A percentile compares a stretch with the other conserved stretches of the same genome.
Conservation (phyloP, 1,140 invertebrate genomes). For the Neuroterus valhalla region DNA sequence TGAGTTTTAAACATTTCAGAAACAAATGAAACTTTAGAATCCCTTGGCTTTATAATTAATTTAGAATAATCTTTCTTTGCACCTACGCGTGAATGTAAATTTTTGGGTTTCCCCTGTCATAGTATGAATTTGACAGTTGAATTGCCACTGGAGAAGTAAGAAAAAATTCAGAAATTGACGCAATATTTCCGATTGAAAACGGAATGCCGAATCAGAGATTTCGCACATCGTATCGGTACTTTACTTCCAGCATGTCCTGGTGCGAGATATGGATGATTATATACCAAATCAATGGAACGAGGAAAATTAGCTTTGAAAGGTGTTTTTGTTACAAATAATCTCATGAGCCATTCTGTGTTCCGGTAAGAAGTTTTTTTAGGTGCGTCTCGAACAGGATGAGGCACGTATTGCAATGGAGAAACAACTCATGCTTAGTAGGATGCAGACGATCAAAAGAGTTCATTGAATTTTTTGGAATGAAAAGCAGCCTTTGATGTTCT, state of each 20-base stretch:
- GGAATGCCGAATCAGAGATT: neutral
- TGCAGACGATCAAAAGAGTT: slow-evolving; percentile 36
- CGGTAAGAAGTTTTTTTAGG: slow-evolving; percentile 50
- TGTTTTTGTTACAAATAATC: neutral
- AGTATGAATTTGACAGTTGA: neutral
- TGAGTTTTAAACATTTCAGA: no score
- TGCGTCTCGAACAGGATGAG: slow-evolving; percentile 52
- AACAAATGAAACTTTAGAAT: no score
- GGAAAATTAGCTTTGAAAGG: neutral
- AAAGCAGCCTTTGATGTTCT: neutral
- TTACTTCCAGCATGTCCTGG: slow-evolving; percentile 1
- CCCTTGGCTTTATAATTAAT: no score
- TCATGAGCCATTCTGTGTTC: slow-evolving; percentile 28
- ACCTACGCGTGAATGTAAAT: neutral
- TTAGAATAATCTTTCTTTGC: neutral
- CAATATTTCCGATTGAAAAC: neutral
- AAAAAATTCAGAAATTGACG: neutral
- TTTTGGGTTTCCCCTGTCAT: neutral
- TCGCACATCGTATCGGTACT: neutral
- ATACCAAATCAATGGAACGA: neutral
- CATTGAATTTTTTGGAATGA: slow-evolving; percentile 35
- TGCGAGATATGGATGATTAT: neutral
- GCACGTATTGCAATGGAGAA: slow-evolving; percentile 38
- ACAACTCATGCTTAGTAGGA: no score
- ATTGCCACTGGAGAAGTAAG: neutral